These are phyloP conservation scores for Pantala flavescens DNA, from an alignment of 1,140 invertebrate species.

Conservation along the genomic window DNA sequence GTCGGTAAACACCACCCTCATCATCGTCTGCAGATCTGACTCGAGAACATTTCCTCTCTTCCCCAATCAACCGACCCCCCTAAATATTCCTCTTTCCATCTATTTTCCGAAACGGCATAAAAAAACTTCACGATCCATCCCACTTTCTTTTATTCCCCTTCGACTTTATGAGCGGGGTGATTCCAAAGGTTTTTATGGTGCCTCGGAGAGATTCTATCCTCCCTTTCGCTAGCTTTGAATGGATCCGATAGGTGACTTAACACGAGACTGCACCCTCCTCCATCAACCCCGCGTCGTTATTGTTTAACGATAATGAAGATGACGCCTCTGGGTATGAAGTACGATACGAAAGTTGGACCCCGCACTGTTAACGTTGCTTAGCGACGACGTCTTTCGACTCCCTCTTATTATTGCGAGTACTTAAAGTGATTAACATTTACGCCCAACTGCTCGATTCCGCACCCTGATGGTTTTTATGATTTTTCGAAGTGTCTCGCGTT, in stretches of 20 bases:
- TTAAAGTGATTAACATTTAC: too few species aligned
- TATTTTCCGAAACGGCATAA: not conserved
- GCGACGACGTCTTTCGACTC: not conserved
- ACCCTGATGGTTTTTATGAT: too few species aligned
- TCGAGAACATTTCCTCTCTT: not conserved
- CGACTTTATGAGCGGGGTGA: not conserved
- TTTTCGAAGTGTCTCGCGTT: too few species aligned
- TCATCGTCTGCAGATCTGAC: too few species aligned
- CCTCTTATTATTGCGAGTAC: not conserved
- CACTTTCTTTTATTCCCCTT: not conserved
- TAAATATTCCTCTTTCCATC: not conserved
- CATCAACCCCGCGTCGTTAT: not conserved
- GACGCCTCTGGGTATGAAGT: too few species aligned
- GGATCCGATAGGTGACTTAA: not conserved
- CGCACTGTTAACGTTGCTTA: too few species aligned
- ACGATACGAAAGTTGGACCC: too few species aligned
- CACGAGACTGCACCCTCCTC: not conserved
- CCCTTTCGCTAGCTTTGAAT: not conserved
- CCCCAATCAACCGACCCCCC: not conserved
- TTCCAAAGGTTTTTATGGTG: not conserved
- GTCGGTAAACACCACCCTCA: too few species aligned
- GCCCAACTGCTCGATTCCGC: too few species aligned
- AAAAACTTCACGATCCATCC: not conserved
- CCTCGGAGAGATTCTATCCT: not conserved
- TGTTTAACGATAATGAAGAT: conserved; percentile 8